Conservation (phyloP, 2,888 invertebrate species). For the Synergus japonicus region DNA sequence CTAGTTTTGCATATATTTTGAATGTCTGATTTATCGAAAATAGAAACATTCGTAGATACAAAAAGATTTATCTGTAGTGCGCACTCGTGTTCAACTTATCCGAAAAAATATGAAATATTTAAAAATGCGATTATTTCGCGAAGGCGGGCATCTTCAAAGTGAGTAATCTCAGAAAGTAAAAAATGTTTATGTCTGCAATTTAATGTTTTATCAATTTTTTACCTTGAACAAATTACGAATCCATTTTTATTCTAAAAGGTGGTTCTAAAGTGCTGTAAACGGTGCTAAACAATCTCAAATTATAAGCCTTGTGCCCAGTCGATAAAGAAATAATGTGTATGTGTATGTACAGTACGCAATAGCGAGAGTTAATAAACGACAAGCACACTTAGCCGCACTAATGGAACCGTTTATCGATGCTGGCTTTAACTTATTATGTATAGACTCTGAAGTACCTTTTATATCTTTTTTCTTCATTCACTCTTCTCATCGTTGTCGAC, state of each 20-base stretch:
- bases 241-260: conserved; percentile 1
- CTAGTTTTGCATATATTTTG: too few species aligned
- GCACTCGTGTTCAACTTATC: not conserved
- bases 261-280: conserved; percentile 1
- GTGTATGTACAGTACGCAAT: conserved; percentile 18
- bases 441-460: conserved; percentile 36
- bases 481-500: conserved; percentile 23
- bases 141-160: not conserved
- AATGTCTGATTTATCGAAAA: too few species aligned
- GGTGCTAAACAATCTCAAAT: conserved; percentile 31
- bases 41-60: too few species aligned
- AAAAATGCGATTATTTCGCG: not conserved
- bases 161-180: not conserved
- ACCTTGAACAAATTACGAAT: conserved; percentile 13
- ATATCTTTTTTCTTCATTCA: conserved; percentile 36
- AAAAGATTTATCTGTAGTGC: not conserved
- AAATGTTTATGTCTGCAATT: conserved; percentile 24
- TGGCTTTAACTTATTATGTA: conserved; percentile 39
- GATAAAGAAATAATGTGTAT: conserved; percentile 15
- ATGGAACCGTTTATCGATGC: conserved; percentile 42
- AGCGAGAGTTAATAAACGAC: conserved; percentile 35
- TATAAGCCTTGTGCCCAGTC: conserved; percentile 14
- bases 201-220: conserved; percentile 20
- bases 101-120: not conserved
- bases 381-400: conserved; percentile 38